Evolutionary conservation across 2,888 invertebrate genomes (phyloP).

Genomic region (Myopa tessellatipennis): DNA sequence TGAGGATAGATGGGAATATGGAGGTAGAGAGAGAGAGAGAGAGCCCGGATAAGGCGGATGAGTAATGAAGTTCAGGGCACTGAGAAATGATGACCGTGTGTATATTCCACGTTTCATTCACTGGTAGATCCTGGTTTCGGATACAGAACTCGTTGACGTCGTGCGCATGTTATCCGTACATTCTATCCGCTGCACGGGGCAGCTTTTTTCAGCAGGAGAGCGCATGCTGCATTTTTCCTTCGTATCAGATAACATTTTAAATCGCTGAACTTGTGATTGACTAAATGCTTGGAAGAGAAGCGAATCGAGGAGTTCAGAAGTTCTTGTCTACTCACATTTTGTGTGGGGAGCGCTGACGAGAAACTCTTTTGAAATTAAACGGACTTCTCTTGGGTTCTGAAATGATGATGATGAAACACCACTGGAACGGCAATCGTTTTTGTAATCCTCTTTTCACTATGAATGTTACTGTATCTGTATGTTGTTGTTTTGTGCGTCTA

Average conservation of each 20-base stretch:
- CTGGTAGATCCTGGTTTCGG: not conserved
- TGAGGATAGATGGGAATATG: no score
- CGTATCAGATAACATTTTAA: not conserved
- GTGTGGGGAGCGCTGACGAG: not conserved
- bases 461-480: no score
- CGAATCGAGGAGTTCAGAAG: conserved; percentile 10
- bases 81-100: not conserved
- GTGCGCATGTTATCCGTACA: conserved; percentile 58
- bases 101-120: conserved; percentile 18
- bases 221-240: no score
- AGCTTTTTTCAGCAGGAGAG: conserved; percentile 1
- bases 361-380: conserved; percentile 45
- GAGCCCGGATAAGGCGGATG: conserved; percentile 28
- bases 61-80: conserved; percentile 24
- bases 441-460: no score
- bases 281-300: conserved; percentile 45
- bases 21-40: no score
- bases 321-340: not conserved
- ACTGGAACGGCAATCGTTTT: no score
- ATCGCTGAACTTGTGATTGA: conserved; percentile 50
- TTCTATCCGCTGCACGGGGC: conserved; percentile 5
- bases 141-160: not conserved
- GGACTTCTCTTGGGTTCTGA: conserved; percentile 40
- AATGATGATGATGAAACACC: no score
- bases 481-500: no score